Evolutionary conservation across 2,888 invertebrate genomes (phyloP).

Genomic region (Netelia fuscicornis): DNA sequence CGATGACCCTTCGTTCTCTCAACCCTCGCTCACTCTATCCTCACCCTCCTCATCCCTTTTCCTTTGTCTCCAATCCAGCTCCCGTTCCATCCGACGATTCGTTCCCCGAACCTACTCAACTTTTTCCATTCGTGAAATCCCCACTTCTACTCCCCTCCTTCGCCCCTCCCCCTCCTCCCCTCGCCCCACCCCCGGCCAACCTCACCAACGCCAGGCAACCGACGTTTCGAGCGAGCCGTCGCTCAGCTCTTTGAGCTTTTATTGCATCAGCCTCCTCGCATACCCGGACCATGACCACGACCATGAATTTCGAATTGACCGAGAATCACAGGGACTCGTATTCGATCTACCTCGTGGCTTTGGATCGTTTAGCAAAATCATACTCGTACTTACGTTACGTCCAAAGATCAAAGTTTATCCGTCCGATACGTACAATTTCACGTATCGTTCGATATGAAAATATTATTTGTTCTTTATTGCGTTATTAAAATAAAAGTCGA

Average conservation of each 20-base stretch:
- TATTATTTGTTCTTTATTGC: not conserved
- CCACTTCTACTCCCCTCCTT: not conserved
- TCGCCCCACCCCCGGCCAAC: conserved; percentile 4
- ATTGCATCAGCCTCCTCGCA: conserved; percentile 27
- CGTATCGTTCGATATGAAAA: too few species aligned
- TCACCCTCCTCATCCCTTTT: not conserved
- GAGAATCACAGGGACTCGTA: not conserved
- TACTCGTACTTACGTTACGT: too few species aligned
- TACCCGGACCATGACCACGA: conserved; percentile 54
- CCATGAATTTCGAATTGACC: conserved; percentile 48
- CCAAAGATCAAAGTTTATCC: too few species aligned
- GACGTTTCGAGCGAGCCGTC: too few species aligned
- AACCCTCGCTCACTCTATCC: not conserved
- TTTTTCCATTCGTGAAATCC: not conserved
- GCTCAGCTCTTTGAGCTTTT: conserved; percentile 38
- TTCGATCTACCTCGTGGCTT: not conserved
- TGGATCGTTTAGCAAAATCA: not conserved
- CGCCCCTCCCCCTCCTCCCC: not conserved
- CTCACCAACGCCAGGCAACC: too few species aligned
- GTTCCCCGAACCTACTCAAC: conserved; percentile 34
- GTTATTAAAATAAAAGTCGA: too few species aligned
- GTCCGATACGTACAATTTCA: too few species aligned
- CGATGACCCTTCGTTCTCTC: conserved; percentile 30
- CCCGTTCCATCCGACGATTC: conserved; percentile 3
- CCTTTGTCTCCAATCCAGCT: conserved; percentile 13